phyloP scores from a whole-genome alignment of 2,888 invertebrate species.

The Eupithecia subumbrata region DNA sequence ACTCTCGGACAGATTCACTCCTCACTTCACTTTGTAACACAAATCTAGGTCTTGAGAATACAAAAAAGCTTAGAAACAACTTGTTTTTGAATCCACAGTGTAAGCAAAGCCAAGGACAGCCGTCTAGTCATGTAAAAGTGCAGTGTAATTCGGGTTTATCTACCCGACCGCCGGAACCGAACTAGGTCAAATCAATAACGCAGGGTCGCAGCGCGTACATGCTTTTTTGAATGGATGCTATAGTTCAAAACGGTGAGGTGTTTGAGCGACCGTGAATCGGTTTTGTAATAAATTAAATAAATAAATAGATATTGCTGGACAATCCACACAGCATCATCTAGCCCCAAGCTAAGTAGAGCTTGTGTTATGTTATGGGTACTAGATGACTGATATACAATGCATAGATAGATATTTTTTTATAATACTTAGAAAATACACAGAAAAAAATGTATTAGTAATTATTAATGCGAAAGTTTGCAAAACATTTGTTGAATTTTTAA shows the following conservation, averaged over 20 bases:
- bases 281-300: not conserved
- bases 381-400: too few species aligned
- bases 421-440: too few species aligned
- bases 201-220: constrained; percentile 11
- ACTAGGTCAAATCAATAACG: constrained; percentile 36
- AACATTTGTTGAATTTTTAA: not conserved
- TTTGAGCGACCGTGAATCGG: not conserved
- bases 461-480: not conserved
- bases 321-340: too few species aligned
- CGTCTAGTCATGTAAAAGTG: constrained; percentile 21
- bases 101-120: constrained; percentile 6
- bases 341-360: too few species aligned
- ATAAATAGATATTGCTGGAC: too few species aligned
- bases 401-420: too few species aligned
- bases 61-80: not conserved
- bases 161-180: constrained; percentile 17
- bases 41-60: not conserved
- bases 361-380: too few species aligned
- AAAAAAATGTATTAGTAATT: not conserved
- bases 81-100: not conserved
- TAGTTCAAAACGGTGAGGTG: not conserved
- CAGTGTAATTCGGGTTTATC: constrained; percentile 29
- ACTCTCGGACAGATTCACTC: not conserved
- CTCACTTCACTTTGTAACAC: constrained; percentile 1
- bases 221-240: constrained; percentile 15